Conservation (phyloP, 1,140 invertebrate genomes). For the Eueides isabella region DNA sequence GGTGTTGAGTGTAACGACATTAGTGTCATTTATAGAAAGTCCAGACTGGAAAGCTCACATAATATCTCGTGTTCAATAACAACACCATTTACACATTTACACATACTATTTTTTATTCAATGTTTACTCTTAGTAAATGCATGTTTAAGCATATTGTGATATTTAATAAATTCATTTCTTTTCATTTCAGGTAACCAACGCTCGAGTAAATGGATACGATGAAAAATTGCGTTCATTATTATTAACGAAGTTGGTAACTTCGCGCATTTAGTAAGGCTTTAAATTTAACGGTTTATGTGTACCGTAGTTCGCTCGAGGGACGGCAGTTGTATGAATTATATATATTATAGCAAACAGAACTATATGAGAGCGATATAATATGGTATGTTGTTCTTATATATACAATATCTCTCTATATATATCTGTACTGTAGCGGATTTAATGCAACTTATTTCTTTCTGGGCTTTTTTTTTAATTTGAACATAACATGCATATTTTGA, state of each 20-base stretch:
- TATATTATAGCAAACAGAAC: conserved; percentile 32
- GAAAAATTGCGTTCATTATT: conserved; percentile 28
- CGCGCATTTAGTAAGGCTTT: conserved; percentile 46
- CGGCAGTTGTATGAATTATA: conserved; percentile 26
- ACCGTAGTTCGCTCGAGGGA: conserved; percentile 46
- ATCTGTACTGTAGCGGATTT: background rate
- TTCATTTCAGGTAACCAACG: conserved; percentile 43
- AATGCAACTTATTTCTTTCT: no score
- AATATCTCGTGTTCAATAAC: background rate
- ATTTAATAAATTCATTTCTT: conserved; percentile 23
- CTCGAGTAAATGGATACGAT: background rate
- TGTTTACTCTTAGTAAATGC: no score
- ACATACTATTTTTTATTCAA: no score
- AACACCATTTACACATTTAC: no score
- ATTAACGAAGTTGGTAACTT: conserved; percentile 46
- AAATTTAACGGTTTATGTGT: conserved; percentile 63
- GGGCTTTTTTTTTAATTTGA: no score
- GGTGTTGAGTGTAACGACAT: background rate
- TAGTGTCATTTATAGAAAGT: background rate
- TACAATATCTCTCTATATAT: background rate
- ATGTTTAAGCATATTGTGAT: no score
- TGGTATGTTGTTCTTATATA: background rate
- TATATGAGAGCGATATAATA: conserved; percentile 31
- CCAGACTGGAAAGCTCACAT: background rate
- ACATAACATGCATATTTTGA: background rate